A percentile compares a stretch with the other conserved stretches of the same genome.
Evolutionary conservation across 2,888 invertebrate species (phyloP).

Genomic region (Fissipunctia ypsillon): DNA sequence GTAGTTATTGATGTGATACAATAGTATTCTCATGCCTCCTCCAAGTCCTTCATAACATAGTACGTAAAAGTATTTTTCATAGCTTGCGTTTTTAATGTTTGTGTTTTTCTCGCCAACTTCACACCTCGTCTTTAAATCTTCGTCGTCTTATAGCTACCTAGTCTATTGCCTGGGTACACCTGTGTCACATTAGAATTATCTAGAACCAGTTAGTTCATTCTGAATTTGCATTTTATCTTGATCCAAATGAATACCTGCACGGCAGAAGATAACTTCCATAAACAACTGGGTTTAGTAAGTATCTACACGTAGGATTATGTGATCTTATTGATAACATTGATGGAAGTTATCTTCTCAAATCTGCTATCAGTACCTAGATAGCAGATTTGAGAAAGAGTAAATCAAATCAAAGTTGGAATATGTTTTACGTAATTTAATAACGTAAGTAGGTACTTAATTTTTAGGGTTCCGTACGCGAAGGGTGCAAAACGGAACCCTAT

Average conservation of each 20-base stretch:
- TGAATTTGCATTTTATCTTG: constrained; percentile 38
- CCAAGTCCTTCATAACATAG: neutral
- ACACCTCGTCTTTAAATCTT: neutral
- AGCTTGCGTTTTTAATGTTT: neutral
- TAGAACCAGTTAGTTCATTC: constrained; percentile 31
- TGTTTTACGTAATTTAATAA: too few species aligned
- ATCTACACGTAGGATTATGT: constrained; percentile 30
- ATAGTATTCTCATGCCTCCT: neutral
- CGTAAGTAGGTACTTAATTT: too few species aligned
- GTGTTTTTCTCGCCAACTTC: neutral
- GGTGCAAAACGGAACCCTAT: too few species aligned
- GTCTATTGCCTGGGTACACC: constrained; percentile 6
- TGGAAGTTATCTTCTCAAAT: constrained; percentile 32
- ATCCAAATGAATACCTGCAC: constrained; percentile 29
- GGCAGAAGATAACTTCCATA: constrained; percentile 38
- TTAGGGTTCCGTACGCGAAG: too few species aligned
- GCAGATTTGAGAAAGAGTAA: neutral
- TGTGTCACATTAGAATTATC: constrained; percentile 38
- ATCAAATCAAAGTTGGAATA: too few species aligned
- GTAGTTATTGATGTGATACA: constrained; percentile 22
- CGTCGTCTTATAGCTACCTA: neutral
- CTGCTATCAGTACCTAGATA: too few species aligned
- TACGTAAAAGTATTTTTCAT: neutral
- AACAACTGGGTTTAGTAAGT: constrained; percentile 28
- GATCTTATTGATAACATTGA: constrained; percentile 38